phyloP scores from a whole-genome alignment of 1,140 invertebrate species.

The Pomacea maculata region DNA sequence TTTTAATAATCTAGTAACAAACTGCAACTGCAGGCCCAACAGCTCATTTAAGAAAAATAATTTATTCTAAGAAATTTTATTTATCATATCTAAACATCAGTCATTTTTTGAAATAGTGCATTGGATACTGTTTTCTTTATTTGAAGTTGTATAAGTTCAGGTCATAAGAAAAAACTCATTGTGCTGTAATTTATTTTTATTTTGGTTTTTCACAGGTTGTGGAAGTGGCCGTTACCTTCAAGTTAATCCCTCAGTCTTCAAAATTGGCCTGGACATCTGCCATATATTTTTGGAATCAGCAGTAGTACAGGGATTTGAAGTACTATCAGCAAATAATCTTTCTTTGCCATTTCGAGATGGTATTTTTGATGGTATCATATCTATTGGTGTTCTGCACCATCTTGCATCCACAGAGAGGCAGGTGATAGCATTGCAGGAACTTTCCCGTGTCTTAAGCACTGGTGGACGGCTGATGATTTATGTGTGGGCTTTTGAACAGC shows the following conservation, averaged over 20 bases:
- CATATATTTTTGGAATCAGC: constrained; percentile 80
- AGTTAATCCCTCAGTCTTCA: constrained; percentile 85
- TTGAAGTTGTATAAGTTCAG: background rate
- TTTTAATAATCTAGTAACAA: background rate
- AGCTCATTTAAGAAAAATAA: background rate
- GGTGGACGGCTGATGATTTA: constrained; percentile 92
- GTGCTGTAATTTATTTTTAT: background rate
- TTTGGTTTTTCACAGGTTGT: constrained; percentile 75
- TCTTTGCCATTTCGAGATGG: constrained; percentile 90
- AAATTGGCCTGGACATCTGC: constrained; percentile 88
- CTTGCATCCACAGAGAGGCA: constrained; percentile 89
- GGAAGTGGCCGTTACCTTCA: constrained; percentile 92
- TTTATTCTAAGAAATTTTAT: background rate
- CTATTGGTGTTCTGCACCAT: constrained; percentile 95
- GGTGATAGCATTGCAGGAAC: constrained; percentile 84
- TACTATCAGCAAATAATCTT: constrained; percentile 83
- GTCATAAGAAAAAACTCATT: background rate
- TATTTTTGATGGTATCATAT: constrained; percentile 92
- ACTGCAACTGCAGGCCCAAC: background rate
- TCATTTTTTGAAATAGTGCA: background rate
- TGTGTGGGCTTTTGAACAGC: constrained; percentile 97
- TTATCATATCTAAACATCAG: background rate
- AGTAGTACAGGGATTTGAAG: constrained; percentile 82
- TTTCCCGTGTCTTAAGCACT: constrained; percentile 86
- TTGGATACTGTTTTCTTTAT: too few relatives aligned